Evolutionary conservation across 2,113 vertebrate genomes (phyloP).

Genomic region (Tychaedon coryphoeus): DNA sequence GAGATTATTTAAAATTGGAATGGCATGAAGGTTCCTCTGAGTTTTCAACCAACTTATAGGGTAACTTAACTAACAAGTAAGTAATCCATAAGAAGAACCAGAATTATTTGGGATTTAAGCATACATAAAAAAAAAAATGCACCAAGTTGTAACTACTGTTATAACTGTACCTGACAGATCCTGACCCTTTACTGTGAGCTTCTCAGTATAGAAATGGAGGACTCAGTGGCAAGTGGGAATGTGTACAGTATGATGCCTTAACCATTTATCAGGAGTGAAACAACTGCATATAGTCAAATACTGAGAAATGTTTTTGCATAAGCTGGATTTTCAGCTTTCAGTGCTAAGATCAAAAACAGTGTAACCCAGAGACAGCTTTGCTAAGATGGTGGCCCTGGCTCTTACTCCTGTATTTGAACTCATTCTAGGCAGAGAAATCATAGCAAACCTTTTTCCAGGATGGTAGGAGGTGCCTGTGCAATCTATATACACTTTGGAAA

Average conservation of each 20-base stretch:
- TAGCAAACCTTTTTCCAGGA: background rate
- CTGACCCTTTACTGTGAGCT: background rate
- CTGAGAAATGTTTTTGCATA: background rate
- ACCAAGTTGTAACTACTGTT: background rate
- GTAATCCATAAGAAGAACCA: background rate
- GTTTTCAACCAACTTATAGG: background rate
- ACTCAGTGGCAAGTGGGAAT: background rate
- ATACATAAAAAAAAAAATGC: background rate
- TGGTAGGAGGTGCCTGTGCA: background rate
- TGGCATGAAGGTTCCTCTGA: background rate
- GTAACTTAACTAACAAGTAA: background rate
- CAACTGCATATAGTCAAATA: background rate
- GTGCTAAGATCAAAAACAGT: background rate
- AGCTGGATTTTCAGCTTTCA: background rate
- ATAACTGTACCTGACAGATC: background rate
- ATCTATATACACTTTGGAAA: background rate
- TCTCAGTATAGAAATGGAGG: background rate
- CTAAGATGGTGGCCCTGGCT: background rate
- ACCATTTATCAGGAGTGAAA: background rate
- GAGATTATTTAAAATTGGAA: constrained; percentile 33
- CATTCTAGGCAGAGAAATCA: background rate
- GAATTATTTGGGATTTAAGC: background rate
- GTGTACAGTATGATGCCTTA: background rate
- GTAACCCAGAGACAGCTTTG: background rate
- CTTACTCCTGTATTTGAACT: background rate